Conservation (phyloP, 2,797 vertebrate genomes). For the Dryobates pubescens region DNA sequence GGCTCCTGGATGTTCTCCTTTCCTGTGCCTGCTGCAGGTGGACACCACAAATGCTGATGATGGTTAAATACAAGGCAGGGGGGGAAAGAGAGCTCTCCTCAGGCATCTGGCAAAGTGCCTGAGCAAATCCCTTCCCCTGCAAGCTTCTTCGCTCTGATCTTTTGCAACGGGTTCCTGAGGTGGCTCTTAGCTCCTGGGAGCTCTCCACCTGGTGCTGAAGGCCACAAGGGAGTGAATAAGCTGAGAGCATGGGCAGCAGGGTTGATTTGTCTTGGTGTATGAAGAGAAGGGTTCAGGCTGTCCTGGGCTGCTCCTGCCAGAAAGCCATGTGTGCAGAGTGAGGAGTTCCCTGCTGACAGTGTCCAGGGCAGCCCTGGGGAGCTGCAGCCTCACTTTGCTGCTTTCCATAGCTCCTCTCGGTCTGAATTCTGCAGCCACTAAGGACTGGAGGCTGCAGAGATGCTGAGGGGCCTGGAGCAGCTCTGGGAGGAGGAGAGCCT, state of each 20-base stretch:
- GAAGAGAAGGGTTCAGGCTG: not conserved
- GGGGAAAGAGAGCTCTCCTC: not conserved
- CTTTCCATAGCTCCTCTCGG: not conserved
- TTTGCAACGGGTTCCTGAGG: not conserved
- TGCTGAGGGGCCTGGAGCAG: too few species aligned
- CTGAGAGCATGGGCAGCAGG: not conserved
- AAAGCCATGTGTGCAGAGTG: not conserved
- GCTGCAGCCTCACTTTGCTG: not conserved
- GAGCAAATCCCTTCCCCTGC: not conserved
- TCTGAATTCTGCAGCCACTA: not conserved
- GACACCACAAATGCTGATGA: not conserved
- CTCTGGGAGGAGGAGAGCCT: too few species aligned
- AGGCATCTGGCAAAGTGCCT: not conserved
- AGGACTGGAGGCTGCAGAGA: not conserved
- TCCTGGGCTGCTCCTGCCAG: not conserved
- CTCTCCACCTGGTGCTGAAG: not conserved
- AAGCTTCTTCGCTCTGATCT: not conserved
- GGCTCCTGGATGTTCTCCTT: too few species aligned
- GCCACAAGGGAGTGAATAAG: not conserved
- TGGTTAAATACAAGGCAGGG: not conserved
- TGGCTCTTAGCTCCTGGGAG: not conserved
- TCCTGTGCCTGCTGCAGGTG: too few species aligned
- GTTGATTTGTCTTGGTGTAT: not conserved
- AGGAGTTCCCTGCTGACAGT: not conserved
- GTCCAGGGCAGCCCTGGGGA: not conserved